phyloP scores from a whole-genome alignment of 2,888 invertebrate species.

The Biston stratarius region DNA sequence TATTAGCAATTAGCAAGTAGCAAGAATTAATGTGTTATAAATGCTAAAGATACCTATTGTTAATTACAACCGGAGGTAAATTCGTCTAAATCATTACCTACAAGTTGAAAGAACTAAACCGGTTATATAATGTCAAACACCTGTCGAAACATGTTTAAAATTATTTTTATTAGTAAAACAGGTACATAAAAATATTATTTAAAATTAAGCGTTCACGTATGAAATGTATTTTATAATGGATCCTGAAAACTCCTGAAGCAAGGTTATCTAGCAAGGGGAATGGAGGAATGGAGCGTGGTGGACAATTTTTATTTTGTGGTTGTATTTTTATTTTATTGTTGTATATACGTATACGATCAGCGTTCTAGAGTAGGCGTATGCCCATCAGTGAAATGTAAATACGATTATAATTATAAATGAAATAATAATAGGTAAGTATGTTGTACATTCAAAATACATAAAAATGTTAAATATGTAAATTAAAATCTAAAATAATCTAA shows the following conservation, averaged over 20 bases:
- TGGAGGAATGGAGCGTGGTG: too few species aligned
- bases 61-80: conserved; percentile 23
- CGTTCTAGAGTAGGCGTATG: too few species aligned
- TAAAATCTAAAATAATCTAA: too few species aligned
- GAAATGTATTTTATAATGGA: conserved; percentile 1
- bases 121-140: conserved; percentile 34
- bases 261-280: too few species aligned
- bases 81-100: conserved; percentile 11
- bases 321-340: too few species aligned
- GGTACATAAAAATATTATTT: conserved; percentile 18
- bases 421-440: too few species aligned
- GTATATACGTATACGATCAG: too few species aligned
- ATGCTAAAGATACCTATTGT: background rate
- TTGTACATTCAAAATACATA: too few species aligned
- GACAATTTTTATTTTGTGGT: too few species aligned
- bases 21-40: background rate
- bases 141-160: conserved; percentile 28
- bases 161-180: conserved; percentile 10
- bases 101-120: conserved; percentile 26
- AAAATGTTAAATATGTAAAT: too few species aligned
- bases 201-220: background rate
- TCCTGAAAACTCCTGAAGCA: background rate
- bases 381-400: too few species aligned
- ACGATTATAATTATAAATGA: too few species aligned
- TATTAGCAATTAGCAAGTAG: background rate